These are phyloP conservation scores for Clarias laeviceps DNA, from an alignment of 2,797 vertebrate genomes.

Conservation along the genomic window DNA sequence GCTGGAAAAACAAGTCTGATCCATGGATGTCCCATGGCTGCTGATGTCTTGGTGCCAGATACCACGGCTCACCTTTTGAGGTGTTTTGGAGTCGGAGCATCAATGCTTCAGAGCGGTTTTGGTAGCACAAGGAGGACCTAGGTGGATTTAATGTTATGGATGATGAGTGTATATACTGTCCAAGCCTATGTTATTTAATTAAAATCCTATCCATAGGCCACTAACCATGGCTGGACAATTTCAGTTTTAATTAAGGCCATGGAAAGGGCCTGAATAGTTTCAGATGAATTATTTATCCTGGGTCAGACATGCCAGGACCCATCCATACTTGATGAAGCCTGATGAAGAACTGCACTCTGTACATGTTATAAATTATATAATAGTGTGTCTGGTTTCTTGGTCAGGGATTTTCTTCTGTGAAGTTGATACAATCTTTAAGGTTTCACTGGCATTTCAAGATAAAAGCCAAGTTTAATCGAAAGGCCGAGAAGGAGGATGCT, in stretches of 20 bases:
- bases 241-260: background rate
- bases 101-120: no score
- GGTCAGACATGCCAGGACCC: background rate
- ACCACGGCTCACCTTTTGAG: no score
- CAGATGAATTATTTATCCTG: background rate
- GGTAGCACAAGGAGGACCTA: no score
- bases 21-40: no score
- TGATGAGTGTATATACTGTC: no score
- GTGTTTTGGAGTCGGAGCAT: no score
- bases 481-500: background rate
- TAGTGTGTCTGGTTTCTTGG: background rate
- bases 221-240: background rate
- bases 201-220: background rate
- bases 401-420: background rate
- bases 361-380: background rate
- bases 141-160: no score
- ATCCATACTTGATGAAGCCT: no score
- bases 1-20: no score
- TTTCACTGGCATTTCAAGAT: slow-evolving; percentile 7
- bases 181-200: background rate
- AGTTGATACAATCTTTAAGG: background rate
- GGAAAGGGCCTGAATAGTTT: background rate
- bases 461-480: background rate
- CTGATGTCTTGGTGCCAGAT: no score
- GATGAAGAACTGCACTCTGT: background rate